A percentile compares a stretch with the other conserved stretches of the same genome.
phyloP scores from a whole-genome alignment of 2,797 vertebrate genomes.

The Poeciliopsis turneri region DNA sequence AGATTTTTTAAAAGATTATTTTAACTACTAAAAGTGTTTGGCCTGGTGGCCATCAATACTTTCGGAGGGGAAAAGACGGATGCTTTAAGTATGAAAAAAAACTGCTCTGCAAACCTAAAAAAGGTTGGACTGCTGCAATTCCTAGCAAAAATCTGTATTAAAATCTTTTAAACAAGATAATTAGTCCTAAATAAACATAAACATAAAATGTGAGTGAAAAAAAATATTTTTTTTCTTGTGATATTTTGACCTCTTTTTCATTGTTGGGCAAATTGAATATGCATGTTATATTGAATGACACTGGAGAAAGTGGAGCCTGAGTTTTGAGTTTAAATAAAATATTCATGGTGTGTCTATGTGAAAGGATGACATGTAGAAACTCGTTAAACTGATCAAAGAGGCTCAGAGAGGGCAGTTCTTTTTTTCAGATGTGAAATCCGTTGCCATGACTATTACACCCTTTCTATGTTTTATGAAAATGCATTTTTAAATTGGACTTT shows the following conservation, averaged over 20 bases:
- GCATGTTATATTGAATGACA: not conserved
- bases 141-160: not conserved
- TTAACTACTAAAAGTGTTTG: not conserved
- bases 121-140: not conserved
- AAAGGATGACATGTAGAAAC: conserved; percentile 47
- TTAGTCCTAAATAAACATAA: not conserved
- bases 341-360: not conserved
- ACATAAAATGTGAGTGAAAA: not conserved
- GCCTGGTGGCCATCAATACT: not conserved
- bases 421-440: not conserved
- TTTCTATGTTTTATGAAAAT: not conserved
- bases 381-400: conserved; percentile 39
- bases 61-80: not conserved
- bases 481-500: not conserved
- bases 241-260: not conserved
- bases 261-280: not conserved
- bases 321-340: not conserved
- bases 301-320: not conserved
- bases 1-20: not conserved
- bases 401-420: not conserved
- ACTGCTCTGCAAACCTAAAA: not conserved
- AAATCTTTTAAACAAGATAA: not conserved
- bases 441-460: not conserved
- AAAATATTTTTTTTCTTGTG: not conserved
- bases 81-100: not conserved